Base-by-base conservation (phyloP, 2,797 vertebrate genomes). In the Valencia hispanica region DNA sequence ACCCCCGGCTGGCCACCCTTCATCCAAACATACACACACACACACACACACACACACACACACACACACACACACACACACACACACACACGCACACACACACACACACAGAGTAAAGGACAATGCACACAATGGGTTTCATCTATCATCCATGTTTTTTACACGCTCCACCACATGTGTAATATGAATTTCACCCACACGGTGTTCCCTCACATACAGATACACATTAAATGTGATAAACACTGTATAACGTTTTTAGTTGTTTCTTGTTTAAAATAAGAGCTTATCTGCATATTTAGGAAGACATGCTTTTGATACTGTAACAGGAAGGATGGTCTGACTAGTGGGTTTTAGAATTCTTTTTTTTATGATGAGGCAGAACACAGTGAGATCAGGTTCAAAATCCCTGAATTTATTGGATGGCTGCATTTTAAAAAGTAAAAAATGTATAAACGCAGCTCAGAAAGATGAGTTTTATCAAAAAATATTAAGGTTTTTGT, bases 1-100 rank as follows among this genome's bases (percentile, higher is more conserved):
- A 84, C 85, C 76, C 76, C 75, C 78, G 73, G 68, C 86, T 83
- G 70, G 53, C 85, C 82, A 53, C 20, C 25, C 34, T 39, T 51
- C 41, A 5, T n/a, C 75, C 48, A 22, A 34, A n/a, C 51, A 69
- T 48, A 48, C 57, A 61, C 27, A 3, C 41, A 43, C 41, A 43
- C 41, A 43, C 41, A 43, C 41, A 43, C 41, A 43, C 41, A 43
- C 41, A 43, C 41, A 43, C 41, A 43, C 41, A 43, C 41, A 43
- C 41, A 43, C 41, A 43, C 41, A 43, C 41, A 43, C 41, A 43
- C 41, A 43, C 41, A 43, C 41, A 43, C 41, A 43, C 41, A 43
- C 41, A 43, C 41, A 43, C 41, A 43, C 41, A 43, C 41, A 50
- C 22, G 43, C 65, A 77, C 47, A 59, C 55, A 55, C 39, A 50